phyloP scores from a whole-genome alignment of 2,797 vertebrate genomes.

The Apogon talboti region DNA sequence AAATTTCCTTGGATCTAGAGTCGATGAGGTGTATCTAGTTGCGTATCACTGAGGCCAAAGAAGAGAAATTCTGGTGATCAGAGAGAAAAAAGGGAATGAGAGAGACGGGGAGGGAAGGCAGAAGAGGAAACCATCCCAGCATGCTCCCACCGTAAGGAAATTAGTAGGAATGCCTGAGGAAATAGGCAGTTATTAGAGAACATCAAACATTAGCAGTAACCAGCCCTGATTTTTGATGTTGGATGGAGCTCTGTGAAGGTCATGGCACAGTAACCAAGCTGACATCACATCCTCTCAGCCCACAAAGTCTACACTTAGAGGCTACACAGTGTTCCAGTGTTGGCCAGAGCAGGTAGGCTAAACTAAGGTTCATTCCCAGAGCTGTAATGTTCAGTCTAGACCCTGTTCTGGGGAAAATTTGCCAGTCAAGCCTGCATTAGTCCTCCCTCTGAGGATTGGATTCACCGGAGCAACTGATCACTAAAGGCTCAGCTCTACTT shows the following conservation, averaged over 20 bases:
- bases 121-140: slow-evolving; percentile 22
- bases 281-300: slow-evolving; percentile 2
- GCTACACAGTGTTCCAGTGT: not conserved
- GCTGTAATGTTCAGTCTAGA: slow-evolving; percentile 14
- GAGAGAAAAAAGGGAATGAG: slow-evolving; percentile 10
- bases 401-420: slow-evolving; percentile 12
- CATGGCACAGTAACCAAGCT: not conserved
- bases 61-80: slow-evolving; percentile 1
- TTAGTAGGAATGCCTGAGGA: slow-evolving; percentile 6
- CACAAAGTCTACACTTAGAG: not conserved
- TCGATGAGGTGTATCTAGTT: slow-evolving; percentile 5
- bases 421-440: not conserved
- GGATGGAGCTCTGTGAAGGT: not conserved
- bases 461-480: slow-evolving; percentile 27
- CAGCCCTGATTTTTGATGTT: not conserved
- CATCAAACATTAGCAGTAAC: slow-evolving; percentile 21
- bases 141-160: slow-evolving; percentile 28
- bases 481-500: slow-evolving; percentile 9
- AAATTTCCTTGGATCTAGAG: not conserved
- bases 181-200: slow-evolving; percentile 21
- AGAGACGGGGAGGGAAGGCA: slow-evolving; percentile 1
- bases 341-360: slow-evolving; percentile 21
- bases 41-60: slow-evolving; percentile 9
- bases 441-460: slow-evolving; percentile 1
- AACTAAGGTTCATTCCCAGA: slow-evolving; percentile 25